These are phyloP conservation scores for Callyntrura guangdongensis DNA, from an alignment of 2,888 invertebrate genomes.

Conservation along the genomic window DNA sequence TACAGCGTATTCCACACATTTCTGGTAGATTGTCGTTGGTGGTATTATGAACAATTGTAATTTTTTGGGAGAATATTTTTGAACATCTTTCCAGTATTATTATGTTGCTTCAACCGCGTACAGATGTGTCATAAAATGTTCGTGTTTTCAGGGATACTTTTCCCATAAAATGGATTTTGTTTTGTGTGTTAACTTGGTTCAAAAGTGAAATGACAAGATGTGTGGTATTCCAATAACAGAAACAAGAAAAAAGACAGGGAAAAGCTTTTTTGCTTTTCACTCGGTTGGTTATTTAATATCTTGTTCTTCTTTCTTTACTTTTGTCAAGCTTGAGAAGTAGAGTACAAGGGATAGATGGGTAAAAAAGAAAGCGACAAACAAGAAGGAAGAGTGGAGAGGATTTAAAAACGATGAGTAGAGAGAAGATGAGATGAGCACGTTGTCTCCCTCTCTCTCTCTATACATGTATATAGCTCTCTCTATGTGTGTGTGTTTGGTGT, in stretches of 20 bases:
- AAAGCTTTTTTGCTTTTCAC: conserved; percentile 5
- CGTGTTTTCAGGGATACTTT: no score
- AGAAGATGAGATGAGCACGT: conserved; percentile 2
- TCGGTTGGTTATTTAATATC: conserved; percentile 43
- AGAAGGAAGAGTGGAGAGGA: conserved; percentile 23
- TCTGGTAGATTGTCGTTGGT: no score
- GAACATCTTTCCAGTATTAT: no score
- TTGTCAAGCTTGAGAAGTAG: not conserved
- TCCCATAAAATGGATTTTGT: not conserved
- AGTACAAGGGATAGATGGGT: not conserved
- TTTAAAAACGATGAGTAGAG: conserved; percentile 34
- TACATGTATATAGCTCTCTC: no score
- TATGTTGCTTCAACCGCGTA: no score
- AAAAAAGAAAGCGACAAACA: not conserved
- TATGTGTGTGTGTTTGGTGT: not conserved
- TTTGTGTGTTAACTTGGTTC: not conserved
- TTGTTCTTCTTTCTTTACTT: not conserved
- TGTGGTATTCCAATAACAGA: not conserved
- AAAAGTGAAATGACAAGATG: not conserved
- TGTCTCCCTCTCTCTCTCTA: not conserved
- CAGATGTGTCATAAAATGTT: no score
- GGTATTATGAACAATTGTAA: no score
- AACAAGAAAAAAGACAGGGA: not conserved
- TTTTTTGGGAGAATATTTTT: no score
- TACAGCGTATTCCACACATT: not conserved